Conservation (phyloP, 2,797 vertebrate species). For the Allobates femoralis region DNA sequence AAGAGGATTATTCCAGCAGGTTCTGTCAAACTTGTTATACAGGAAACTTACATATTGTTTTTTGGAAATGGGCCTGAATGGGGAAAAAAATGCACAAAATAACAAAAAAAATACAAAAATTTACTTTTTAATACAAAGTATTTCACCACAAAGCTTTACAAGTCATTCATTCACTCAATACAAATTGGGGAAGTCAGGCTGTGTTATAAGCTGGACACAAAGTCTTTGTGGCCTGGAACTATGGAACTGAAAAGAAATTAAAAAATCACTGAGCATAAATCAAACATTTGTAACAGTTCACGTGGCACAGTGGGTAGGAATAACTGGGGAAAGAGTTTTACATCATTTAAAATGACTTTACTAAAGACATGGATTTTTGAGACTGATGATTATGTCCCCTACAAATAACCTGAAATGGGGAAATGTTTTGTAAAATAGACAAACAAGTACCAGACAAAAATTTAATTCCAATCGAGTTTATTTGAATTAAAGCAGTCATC, state of each 20-base stretch:
- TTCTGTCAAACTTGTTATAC: constrained; percentile 10
- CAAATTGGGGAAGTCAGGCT: constrained; percentile 10
- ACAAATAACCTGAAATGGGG: background rate
- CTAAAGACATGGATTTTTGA: background rate
- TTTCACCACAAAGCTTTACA: background rate
- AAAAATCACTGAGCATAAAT: background rate
- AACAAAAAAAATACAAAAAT: constrained; percentile 3
- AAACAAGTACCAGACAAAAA: too few relatives aligned
- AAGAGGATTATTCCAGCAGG: constrained; percentile 25
- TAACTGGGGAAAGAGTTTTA: background rate
- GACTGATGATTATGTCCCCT: background rate
- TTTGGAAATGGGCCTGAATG: background rate
- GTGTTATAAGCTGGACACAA: background rate
- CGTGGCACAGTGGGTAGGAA: background rate
- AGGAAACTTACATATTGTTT: constrained; percentile 38
- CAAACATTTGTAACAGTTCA: constrained; percentile 3
- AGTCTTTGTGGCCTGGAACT: background rate
- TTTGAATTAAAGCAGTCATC: too few relatives aligned
- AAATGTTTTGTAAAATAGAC: too few relatives aligned
- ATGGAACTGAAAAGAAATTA: background rate
- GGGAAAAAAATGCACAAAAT: background rate
- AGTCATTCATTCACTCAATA: background rate
- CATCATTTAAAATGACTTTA: constrained; percentile 3
- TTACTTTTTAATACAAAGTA: constrained; percentile 29
- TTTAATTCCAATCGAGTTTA: too few relatives aligned